Evolutionary conservation across 2,888 invertebrate genomes (phyloP).

Genomic region (Sceliomorpha sp.): DNA sequence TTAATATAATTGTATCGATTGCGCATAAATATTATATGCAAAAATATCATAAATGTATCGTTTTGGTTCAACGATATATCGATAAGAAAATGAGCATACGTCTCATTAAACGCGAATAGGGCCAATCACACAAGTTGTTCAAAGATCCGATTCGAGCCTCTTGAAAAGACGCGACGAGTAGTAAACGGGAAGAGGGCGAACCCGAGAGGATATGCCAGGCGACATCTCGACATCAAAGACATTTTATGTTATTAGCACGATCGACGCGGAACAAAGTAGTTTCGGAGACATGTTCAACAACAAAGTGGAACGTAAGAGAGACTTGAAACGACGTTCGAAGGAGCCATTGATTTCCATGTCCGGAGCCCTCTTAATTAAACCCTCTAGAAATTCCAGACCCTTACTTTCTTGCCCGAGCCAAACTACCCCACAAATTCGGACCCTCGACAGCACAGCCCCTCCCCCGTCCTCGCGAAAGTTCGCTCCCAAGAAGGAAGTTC

Average conservation of each 20-base stretch:
- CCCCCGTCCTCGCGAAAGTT: no score
- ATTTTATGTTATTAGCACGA: slow-evolving; percentile 19
- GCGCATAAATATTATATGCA: no score
- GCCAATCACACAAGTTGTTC: no score
- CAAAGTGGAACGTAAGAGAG: slow-evolving; percentile 15
- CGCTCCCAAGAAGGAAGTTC: slow-evolving; percentile 22
- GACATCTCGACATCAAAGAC: slow-evolving; percentile 32
- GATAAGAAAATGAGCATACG: no score
- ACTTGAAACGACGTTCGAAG: slow-evolving; percentile 39
- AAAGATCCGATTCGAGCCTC: neutral
- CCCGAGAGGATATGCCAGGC: slow-evolving; percentile 7
- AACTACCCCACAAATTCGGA: slow-evolving; percentile 30
- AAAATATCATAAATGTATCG: no score
- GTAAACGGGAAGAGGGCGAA: slow-evolving; percentile 10
- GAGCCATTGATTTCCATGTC: slow-evolving; percentile 69
- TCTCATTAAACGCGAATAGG: no score
- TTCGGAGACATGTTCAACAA: slow-evolving; percentile 31
- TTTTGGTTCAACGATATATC: no score
- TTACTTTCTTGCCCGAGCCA: slow-evolving; percentile 40
- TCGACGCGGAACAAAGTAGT: slow-evolving; percentile 27
- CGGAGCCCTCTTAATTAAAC: slow-evolving; percentile 72
- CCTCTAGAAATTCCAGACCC: slow-evolving; percentile 64
- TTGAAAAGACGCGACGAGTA: slow-evolving; percentile 18
- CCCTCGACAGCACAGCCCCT: slow-evolving; percentile 2
- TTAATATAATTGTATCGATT: no score